Evolutionary conservation across 2,113 vertebrate genomes (phyloP), one percentile per base, ranked within the genome.

Genomic region (Cyphomyrus discorhynchus): DNA sequence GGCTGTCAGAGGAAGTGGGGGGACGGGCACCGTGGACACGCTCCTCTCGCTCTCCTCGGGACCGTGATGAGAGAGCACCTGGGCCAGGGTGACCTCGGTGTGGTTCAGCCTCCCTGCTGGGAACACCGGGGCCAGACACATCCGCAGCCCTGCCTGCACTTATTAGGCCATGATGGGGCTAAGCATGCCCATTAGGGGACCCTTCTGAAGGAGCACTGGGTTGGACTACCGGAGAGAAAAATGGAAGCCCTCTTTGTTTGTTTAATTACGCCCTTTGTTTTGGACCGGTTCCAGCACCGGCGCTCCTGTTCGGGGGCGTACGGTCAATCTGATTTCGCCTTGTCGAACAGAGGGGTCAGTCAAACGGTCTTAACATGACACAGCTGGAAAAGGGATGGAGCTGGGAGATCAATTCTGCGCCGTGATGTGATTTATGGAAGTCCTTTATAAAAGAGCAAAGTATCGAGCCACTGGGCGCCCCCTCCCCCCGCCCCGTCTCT

Each of bases 161-260:
- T 94, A 96, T 95, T 94, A 95, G 95, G 95, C 95, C 95, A 96
- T 95, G 94, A 95, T 95, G 94, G 94, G 95, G 95, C 95, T 96
- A 96, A 96, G 95, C 94, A 95, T 94, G 91, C 93, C 95, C 95
- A 95, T 96, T 96, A 96, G 95, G 94, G 94, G 93, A 93, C 93
- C 95, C 95, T 93, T 93, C 93, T 94, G 93, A 94, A 92, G 91
- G 93, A 94, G 93, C 91, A 42, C 92, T 92, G 92, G 93, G 94
- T 93, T 95, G 92, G 74, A 49, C 87, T 62, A 62, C 21, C 35
- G 19, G 52, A 45, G 19, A 84, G 80, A 52, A 84, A 80, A 84
- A 31, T 42, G 17, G 35, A 53, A 47, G 47, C 50, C 80, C n/a
- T 42, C 35, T 82, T 58, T 82, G 39, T 53, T 85, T 84, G 47